Base-by-base conservation (phyloP, 2,888 invertebrate species). In the Volucella zonaria region DNA sequence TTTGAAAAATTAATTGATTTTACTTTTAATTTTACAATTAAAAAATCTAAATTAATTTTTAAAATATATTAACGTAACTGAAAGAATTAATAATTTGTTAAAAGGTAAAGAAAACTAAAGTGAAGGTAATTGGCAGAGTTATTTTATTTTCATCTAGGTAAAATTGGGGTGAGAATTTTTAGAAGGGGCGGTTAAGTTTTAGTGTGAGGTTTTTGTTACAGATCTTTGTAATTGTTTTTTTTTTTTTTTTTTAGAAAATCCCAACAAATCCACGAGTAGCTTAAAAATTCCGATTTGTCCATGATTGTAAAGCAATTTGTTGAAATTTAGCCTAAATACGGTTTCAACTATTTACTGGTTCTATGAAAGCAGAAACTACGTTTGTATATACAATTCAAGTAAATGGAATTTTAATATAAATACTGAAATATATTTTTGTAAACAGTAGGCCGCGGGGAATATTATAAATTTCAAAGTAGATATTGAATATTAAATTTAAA, bases 91-190 rank as follows among this genome's bases (percentile, higher is more conserved):
- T 6, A 51, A 59, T 9, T 38, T n/a, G 59, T 9, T 8, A 9
- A 18, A 49, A 54, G 18, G 14, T n/a, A n/a, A 23, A 31, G 47
- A 49, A 3, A 14, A 43, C 40, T 61, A 45, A 61, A 40, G 47
- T 11, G 56, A 81, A 67, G 81, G 40, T 54, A 77, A 67, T 77
- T 85, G 85, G 85, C 81, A 51, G 51, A 67, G 81, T 54, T 40
- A 6, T 31, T 9, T n/a, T 49, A 0, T 23, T 23, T 23, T 23
- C 2, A 23, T 23, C 2, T 15, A 8, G 0, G 9, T n/a, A 8
- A 9, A 18, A 12, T 43, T 43, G 18, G 4, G 3, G 11, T 38
- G 8, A 31, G 14, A n/a, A 45, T 62, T 62, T 45, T 12, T 45
- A 31, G 6, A 31, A 31, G 3, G 0, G 31, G 6, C 31, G 6